These are phyloP conservation scores for Hiodon tergisus DNA, from an alignment of 2,113 vertebrate genomes.

Conservation along the genomic window DNA sequence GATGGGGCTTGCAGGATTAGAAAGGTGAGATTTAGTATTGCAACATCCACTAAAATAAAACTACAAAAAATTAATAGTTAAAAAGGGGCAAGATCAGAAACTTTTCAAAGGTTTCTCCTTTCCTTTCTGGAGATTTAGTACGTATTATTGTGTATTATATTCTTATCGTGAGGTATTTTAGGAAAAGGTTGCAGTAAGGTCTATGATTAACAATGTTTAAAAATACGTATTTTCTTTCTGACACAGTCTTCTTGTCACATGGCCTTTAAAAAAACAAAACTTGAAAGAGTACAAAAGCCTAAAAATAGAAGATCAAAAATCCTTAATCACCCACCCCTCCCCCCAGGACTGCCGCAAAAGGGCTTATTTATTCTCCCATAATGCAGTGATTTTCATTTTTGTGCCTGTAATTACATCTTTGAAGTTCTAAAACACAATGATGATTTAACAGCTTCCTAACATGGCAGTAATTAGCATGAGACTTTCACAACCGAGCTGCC, in stretches of 20 bases:
- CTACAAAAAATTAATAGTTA: background rate
- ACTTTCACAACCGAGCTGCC: slow-evolving; percentile 1
- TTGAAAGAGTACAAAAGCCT: background rate
- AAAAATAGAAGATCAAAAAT: background rate
- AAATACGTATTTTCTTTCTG: background rate
- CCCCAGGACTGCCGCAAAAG: background rate
- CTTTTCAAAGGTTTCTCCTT: background rate
- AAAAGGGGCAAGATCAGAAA: background rate
- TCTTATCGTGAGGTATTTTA: background rate
- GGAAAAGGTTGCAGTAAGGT: background rate
- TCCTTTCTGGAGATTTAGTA: background rate
- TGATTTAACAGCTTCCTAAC: slow-evolving; percentile 22
- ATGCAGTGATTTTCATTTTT: slow-evolving; percentile 7
- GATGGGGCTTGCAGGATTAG: no score
- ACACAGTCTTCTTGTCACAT: background rate
- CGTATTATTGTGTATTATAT: background rate
- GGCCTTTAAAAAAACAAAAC: background rate
- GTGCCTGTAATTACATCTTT: background rate
- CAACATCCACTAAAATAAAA: no score
- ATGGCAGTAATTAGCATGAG: slow-evolving; percentile 13
- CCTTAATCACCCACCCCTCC: background rate
- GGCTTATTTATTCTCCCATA: background rate
- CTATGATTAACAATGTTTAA: background rate
- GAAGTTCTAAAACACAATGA: slow-evolving; percentile 16
- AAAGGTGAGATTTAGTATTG: no score